Conservation (phyloP, 1,140 invertebrate genomes). For the Drosophila erecta region DNA sequence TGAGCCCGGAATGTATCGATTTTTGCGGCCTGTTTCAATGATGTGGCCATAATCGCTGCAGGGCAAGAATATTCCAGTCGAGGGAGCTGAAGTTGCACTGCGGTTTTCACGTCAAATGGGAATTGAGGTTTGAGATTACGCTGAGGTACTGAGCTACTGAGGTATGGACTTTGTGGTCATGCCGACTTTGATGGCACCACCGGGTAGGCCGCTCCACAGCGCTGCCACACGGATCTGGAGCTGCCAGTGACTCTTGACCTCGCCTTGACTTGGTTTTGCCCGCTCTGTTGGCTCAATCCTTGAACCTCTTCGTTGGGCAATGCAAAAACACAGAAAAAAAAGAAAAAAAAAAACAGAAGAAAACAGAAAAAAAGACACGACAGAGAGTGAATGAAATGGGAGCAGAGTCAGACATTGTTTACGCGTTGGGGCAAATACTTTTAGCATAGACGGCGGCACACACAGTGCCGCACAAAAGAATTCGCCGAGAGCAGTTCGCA, state of each 20-base stretch:
- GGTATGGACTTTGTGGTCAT: slow-evolving; percentile 9
- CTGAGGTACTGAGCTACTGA: not conserved
- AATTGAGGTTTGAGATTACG: not conserved
- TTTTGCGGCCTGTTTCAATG: slow-evolving; percentile 22
- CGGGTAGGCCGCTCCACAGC: too few species aligned
- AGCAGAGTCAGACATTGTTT: slow-evolving; percentile 56
- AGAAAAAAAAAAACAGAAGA: too few species aligned
- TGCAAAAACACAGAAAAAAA: not conserved
- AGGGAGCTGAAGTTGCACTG: not conserved
- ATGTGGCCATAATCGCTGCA: slow-evolving; percentile 5
- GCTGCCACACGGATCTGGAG: not conserved
- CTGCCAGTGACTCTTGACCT: slow-evolving; percentile 50
- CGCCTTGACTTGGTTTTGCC: slow-evolving; percentile 59
- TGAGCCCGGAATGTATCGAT: slow-evolving; percentile 36
- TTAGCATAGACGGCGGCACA: slow-evolving; percentile 27
- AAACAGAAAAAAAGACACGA: too few species aligned
- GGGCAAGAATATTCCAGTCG: not conserved
- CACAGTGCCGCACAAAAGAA: slow-evolving; percentile 29
- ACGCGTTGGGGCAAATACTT: slow-evolving; percentile 49
- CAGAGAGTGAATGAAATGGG: not conserved
- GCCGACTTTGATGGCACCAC: not conserved
- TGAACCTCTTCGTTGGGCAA: slow-evolving; percentile 37
- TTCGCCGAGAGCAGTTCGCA: slow-evolving; percentile 22
- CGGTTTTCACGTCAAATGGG: not conserved
- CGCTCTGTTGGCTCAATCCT: slow-evolving; percentile 44